Base-by-base conservation (phyloP, 2,888 invertebrate genomes). In the Serrognathus titanus region DNA sequence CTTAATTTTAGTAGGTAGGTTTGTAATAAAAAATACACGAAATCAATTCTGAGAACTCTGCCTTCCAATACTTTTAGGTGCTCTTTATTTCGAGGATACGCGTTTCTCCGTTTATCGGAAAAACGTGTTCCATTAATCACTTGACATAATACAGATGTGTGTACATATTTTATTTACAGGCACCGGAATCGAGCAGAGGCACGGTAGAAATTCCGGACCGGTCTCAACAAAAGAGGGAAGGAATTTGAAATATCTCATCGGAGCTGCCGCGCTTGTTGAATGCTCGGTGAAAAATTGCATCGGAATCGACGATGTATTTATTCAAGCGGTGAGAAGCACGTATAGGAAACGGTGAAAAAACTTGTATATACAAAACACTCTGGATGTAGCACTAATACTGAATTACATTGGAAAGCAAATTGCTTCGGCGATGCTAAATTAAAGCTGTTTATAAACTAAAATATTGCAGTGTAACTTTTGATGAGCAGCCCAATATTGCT, bases 261-360 rank as follows among this genome's bases (percentile, higher is more conserved):
- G 64, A 50, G 69, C 69, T 31, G 55, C 55, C 20, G 67, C 63
- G 39, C 63, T 68, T 37, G 58, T 68, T n/a, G 69, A 69, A 60
- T 69, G 69, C 58, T 69, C 68, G n/a, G 61, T 68, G 46, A 62
- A 64, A 46, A 58, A 64, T 49, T 61, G 54, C 31, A 55, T 64
- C 3, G 64, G 65, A 6, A 61, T 69, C 46, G 67, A 69, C 49
- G 65, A 67, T 53, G 63, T 68, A 12, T 69, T 69, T 57, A 68
- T 68, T 12, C 64, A 66, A 53, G 69, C 68, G 9, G 65, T 67
- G n/a, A 57, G 68, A 40, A 66, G 68, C 55, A 62, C 63, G 2
- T 60, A 61, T 45, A 46, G n/a, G 8, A 11, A 20, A 43, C 20
- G 13, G 6, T 43, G n/a, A 8, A 43, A 43, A 43, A 43, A 31